Percentiles rank a stretch among this genome's conserved stretches.
phyloP scores from a whole-genome alignment of 2,888 invertebrate genomes.

The Schizotus pectinicornis region DNA sequence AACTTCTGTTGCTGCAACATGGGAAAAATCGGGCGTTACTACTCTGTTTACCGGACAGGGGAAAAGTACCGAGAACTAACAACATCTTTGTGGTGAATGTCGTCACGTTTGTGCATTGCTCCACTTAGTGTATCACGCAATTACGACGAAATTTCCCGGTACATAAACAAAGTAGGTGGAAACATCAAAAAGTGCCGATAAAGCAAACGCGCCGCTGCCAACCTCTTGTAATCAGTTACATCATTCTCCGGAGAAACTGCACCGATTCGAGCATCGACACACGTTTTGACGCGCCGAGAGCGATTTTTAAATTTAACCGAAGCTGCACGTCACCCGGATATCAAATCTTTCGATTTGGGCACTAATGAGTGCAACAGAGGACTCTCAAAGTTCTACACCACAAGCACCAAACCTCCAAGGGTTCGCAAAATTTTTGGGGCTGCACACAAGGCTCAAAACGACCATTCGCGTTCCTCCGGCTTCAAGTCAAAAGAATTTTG shows the following conservation, averaged over 20 bases:
- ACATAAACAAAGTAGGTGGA: conserved; percentile 18
- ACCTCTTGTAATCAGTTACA: not conserved
- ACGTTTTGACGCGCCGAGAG: not conserved
- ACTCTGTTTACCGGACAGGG: not conserved
- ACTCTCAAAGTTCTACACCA: no score
- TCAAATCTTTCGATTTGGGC: no score
- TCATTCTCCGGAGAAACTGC: not conserved
- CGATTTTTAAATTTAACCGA: not conserved
- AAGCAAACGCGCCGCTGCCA: conserved; percentile 15
- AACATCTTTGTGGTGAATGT: conserved; percentile 26
- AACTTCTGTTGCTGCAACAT: conserved; percentile 82
- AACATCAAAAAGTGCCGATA: conserved; percentile 32
- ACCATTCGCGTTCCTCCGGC: no score
- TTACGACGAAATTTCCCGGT: conserved; percentile 35
- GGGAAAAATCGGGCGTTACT: conserved; percentile 8
- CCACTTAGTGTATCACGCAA: conserved; percentile 40
- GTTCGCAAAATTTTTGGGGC: no score
- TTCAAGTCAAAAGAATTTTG: no score
- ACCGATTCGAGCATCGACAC: not conserved
- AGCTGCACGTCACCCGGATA: no score
- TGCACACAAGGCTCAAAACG: no score
- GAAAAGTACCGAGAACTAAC: not conserved
- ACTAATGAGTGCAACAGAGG: no score
- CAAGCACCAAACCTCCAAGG: no score
- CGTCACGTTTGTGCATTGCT: conserved; percentile 42